These are phyloP conservation scores for Potamilus streckersoni DNA, from an alignment of 1,140 invertebrate species.

Conservation along the genomic window DNA sequence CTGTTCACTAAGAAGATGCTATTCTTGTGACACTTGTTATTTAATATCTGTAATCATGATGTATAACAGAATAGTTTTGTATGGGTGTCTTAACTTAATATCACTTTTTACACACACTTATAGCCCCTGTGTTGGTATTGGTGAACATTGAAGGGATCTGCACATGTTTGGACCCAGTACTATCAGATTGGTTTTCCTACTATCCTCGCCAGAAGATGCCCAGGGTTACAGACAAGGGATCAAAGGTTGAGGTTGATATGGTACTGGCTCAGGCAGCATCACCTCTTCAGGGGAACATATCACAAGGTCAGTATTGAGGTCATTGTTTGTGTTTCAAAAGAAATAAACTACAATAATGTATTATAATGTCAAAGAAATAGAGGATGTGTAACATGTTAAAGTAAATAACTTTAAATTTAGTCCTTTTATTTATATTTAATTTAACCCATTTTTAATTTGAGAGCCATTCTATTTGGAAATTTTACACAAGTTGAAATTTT, in stretches of 20 bases:
- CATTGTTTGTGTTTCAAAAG: not conserved
- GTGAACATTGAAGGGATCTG: conserved; percentile 74
- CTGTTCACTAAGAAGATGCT: no score
- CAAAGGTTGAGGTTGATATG: conserved; percentile 48
- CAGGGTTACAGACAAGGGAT: conserved; percentile 16
- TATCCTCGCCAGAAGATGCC: conserved; percentile 59
- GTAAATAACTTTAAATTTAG: not conserved
- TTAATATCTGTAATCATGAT: no score
- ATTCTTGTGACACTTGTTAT: no score
- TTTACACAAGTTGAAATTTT: no score
- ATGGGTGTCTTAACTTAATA: no score
- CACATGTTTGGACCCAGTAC: conserved; percentile 74
- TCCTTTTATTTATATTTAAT: not conserved
- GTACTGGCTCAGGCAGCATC: conserved; percentile 53
- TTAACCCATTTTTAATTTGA: not conserved
- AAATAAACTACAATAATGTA: no score
- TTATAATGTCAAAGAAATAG: no score
- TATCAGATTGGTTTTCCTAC: conserved; percentile 76
- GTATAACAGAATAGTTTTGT: no score
- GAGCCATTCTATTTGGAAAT: no score
- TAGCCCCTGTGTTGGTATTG: conserved; percentile 72
- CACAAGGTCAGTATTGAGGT: conserved; percentile 38
- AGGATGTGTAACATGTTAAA: no score
- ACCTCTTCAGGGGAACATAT: conserved; percentile 49
- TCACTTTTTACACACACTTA: not conserved